Base-by-base conservation (phyloP, 2,113 vertebrate genomes). In the Clarias batrachus region DNA sequence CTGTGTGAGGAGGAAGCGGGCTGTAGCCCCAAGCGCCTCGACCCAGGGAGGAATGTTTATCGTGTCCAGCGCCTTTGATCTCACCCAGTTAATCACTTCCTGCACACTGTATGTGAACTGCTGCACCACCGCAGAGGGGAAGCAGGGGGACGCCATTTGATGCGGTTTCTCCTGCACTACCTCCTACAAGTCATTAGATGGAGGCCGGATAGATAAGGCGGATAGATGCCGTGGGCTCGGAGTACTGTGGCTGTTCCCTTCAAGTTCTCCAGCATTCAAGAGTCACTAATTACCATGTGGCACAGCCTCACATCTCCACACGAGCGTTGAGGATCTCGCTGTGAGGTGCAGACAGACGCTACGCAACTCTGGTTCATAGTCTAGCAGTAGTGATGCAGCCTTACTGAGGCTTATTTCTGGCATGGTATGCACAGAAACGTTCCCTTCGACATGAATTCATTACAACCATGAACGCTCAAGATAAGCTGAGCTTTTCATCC, bases 71-170 rank as follows among this genome's bases (percentile, higher is more conserved):
- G 89, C 91, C 93, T 96, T 96, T 96, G 92, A 96, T 96, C 94
- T 95, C 92, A 91, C 90, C 92, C 94, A 94, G 93, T 95, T 96
- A 96, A 96, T 95, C 92, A 94, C 94, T 95, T 96, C 95, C 95
- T 95, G 94, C 92, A 93, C 91, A 93, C 94, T 94, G 93, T 94
- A 94, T 91, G 91, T 95, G 95, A 95, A 94, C 93, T 91, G 90
- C 89, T 84, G 89, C 79, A 91, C 91, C 89, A 87, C 90, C 87
- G 89, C 88, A 91, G 77, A 65, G 63, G 89, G 74, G 73, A 83
- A 89, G 89, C 85, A 87, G 88, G 79, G 87, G 81, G 87, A 87
- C 78, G 83, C 88, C 90, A 90, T 91, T 88, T 90, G 65, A 88
- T 88, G 89, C 86, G 65, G 83, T 85, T 89, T 89, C 83, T 88